Evolutionary conservation across 2,888 invertebrate genomes (phyloP).

Genomic region (Lingula anatina): DNA sequence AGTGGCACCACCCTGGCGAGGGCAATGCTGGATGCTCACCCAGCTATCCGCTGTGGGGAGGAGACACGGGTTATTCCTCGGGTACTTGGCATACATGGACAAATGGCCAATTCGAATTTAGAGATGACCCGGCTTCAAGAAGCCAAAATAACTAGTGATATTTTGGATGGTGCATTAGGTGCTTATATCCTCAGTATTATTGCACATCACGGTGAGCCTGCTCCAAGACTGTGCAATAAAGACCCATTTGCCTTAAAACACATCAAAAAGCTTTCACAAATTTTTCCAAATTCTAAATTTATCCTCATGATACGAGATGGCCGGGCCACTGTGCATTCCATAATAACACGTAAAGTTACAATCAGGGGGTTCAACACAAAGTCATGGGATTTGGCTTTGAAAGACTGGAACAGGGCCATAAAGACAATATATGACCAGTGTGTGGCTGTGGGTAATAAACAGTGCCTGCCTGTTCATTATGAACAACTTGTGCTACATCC

Average conservation of each 20-base stretch:
- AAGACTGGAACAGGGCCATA: slow-evolving; percentile 92
- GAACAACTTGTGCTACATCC: slow-evolving; percentile 94
- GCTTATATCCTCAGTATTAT: slow-evolving; percentile 84
- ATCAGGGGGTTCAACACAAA: slow-evolving; percentile 88
- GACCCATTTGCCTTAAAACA: slow-evolving; percentile 96
- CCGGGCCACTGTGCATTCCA: slow-evolving; percentile 93
- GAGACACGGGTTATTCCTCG: slow-evolving; percentile 91
- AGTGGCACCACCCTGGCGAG: slow-evolving; percentile 91
- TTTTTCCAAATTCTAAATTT: slow-evolving; percentile 97
- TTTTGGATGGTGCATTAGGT: slow-evolving; percentile 89
- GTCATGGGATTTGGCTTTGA: slow-evolving; percentile 83
- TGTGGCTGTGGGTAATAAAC: slow-evolving; percentile 30
- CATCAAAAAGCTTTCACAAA: slow-evolving; percentile 91
- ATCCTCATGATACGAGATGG: slow-evolving; percentile 97
- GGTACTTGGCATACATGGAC: slow-evolving; percentile 86
- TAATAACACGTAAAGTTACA: slow-evolving; percentile 83
- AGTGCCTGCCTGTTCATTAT: slow-evolving; percentile 84
- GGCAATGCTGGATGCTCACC: slow-evolving; percentile 96
- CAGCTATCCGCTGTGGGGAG: slow-evolving; percentile 90
- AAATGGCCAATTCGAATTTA: slow-evolving; percentile 91
- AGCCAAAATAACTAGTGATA: slow-evolving; percentile 83
- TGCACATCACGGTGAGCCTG: slow-evolving; percentile 89
- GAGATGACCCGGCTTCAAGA: slow-evolving; percentile 85
- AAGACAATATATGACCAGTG: slow-evolving; percentile 91
- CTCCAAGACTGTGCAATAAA: slow-evolving; percentile 92